Percentiles rank a stretch among this genome's conserved stretches.
Conservation (phyloP, 1,140 invertebrate genomes). For the Drosophila tani region DNA sequence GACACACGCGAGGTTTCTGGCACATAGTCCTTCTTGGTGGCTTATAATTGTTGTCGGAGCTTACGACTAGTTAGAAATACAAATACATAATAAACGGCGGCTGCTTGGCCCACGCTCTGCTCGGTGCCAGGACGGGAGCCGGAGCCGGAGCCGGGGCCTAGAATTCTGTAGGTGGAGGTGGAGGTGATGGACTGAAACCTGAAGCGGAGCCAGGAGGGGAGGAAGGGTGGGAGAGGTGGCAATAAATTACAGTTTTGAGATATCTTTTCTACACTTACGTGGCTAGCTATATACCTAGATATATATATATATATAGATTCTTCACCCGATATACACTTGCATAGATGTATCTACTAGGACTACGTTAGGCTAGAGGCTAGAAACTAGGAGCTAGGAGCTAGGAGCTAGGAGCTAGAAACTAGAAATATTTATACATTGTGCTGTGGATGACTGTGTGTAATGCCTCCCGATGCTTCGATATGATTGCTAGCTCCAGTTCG, state of each 20-base stretch:
- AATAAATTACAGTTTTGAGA: constrained; percentile 50
- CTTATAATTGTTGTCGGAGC: constrained; percentile 57
- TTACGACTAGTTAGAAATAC: constrained; percentile 51
- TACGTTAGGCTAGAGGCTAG: neutral
- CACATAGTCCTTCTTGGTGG: constrained; percentile 51
- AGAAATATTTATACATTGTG: constrained; percentile 45
- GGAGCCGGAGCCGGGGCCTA: constrained; percentile 9
- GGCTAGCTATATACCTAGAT: constrained; percentile 21
- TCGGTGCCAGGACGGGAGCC: neutral
- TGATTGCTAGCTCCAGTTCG: constrained; percentile 14
- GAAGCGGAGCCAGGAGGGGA: constrained; percentile 1
- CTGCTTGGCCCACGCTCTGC: constrained; percentile 2
- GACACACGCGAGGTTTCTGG: constrained; percentile 5
- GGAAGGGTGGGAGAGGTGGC: neutral
- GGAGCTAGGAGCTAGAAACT: constrained; percentile 1
- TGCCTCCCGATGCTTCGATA: constrained; percentile 57
- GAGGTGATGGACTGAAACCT: constrained; percentile 29
- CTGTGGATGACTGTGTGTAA: constrained; percentile 27
- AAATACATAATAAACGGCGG: constrained; percentile 51
- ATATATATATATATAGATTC: constrained; percentile 29
- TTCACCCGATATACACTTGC: constrained; percentile 9
- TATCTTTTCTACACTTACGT: constrained; percentile 48
- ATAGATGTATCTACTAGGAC: neutral
- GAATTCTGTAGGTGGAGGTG: constrained; percentile 17
- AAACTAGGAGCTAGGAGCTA: constrained; percentile 2